Base-by-base conservation (phyloP, 2,113 vertebrate species). In the Patagioenas fasciata region DNA sequence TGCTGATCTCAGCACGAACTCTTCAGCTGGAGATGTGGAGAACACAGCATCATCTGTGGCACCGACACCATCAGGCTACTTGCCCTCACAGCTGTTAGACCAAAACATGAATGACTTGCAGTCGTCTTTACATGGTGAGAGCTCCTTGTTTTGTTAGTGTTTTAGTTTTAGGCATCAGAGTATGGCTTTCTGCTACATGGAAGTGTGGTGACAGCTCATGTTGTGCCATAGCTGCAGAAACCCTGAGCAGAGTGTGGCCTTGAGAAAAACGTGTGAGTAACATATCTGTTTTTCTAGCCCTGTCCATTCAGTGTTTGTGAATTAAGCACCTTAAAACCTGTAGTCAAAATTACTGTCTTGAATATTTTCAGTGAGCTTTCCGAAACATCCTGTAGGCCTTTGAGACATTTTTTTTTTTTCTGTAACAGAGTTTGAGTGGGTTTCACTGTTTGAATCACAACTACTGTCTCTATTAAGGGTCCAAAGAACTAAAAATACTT, bases 61-160 rank as follows among this genome's bases (percentile, higher is more conserved):
- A 48, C 93, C 94, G 70, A 11, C 87, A 4, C 87, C 95, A 23
- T 98, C 98, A 20, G 98, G 98, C 81, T 99, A 99, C 95, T 98
- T 99, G 36, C 99, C 99, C 7, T 99, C 99, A 5, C 98, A 99
- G 94, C 98, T 99, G 31, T 94, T 99, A 95, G 99, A 99, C 97
- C 98, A 99, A 98, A 99, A 98, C 93, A 98, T 99, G 97, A 98
- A 98, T 78, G 97, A 98, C 70, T 96, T 98, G 38, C 98, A 98
- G 96, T 98, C 98, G 2, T 98, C 98, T 26, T 91, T 98, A 58
- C 97, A 98, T 93, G 98, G 99, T 97, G 65, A 97, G 96, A 87
- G 14, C 38, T 93, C 32, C 56, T 66, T 38, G 23, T 70, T 89
- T 64, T 80, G 2, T 65, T 60, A 16, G 5, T 18, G 1, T n/a